Base-by-base conservation (phyloP, 1,140 invertebrate genomes). In the Drosophila tropicalis region DNA sequence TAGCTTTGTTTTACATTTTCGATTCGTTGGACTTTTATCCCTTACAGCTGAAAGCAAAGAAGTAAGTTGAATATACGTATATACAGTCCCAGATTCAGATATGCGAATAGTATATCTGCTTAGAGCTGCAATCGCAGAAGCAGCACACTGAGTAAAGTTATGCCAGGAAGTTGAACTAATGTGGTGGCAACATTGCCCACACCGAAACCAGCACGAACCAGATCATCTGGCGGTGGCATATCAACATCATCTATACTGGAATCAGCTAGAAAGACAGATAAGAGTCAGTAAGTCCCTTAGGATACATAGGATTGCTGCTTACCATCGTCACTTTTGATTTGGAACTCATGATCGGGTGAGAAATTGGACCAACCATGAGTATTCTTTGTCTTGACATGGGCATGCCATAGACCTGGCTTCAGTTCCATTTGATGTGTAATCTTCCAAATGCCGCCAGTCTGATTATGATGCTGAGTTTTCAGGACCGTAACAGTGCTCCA, bases 301-400 rank as follows among this genome's bases (percentile, higher is more conserved):
- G 17, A 12, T 29, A 1, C 9, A 1, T 13, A 15, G 6, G 12
- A 13, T 10, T 3, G 25, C 1, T 67, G 19, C 47, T 44, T 62
- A 89, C 84, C 82, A 22, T 66, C 69, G 0, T 81, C 9, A 64
- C 47, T 39, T 39, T 39, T 39, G n/a, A 90, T 76, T n/a, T 54
- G 44, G 36, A 92, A 85, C 5, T 82, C 76, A 57, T 91, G 79
- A 15, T 81, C 68, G 0, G 72, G 67, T 25, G 91, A 90, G 57
- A 91, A 92, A 56, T 79, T 69, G n/a, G 91, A 92, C 91, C 91
- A 92, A 6, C 91, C 91, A 10, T 79, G 55, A n/a, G 79, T 91
- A 58, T 92, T 92, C 77, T 78, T 90, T 61, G 89, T 77, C 76
- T 80, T 87, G 13, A 92, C 89, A 13, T 73, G 84, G 3, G 77